Base-by-base conservation (phyloP, 2,797 vertebrate genomes). In the Xenops minutus region DNA sequence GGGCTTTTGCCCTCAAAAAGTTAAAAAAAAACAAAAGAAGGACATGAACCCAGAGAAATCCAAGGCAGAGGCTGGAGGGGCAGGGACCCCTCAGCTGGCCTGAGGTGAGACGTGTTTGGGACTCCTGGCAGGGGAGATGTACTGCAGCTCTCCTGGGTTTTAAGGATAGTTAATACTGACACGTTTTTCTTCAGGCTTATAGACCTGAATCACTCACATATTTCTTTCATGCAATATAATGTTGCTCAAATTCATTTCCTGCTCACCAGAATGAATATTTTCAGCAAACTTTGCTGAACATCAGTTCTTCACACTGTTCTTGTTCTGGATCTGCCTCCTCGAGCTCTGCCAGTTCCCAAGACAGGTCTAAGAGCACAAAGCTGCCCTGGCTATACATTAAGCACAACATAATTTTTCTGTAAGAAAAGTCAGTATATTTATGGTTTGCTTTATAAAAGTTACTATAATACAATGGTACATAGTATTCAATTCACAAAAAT, bases 391-490 rank as follows among this genome's bases (percentile, higher is more conserved):
- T 81, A 64, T 39, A 95, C 12, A 97, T 86, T 63, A 96, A 96
- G 97, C 96, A 97, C 87, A 96, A 96, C 85, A 7, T 81, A 18
- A 80, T 92, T 84, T 96, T 96, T 98, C 98, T 98, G 97, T 98
- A 98, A 98, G 98, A 98, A 98, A 98, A 98, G 98, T 98, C 98
- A 98, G 98, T 98, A 98, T 98, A 98, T 98, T 98, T 98, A 98
- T 98, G 98, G 98, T 98, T 98, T 98, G 98, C 98, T 98, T 98
- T 98, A 98, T 98, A 98, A 98, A 98, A 98, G 98, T 98, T 98
- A 98, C 98, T 98, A 98, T 98, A 98, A 98, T 98, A 98, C 98
- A 98, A 98, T 98, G 98, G 98, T 98, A 98, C 98, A 98, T 98
- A 98, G 98, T 98, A 98, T 98, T 98, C 98, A 98, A 98, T 98